Base-by-base conservation (phyloP, 2,113 vertebrate genomes). In the Calidris pugnax region DNA sequence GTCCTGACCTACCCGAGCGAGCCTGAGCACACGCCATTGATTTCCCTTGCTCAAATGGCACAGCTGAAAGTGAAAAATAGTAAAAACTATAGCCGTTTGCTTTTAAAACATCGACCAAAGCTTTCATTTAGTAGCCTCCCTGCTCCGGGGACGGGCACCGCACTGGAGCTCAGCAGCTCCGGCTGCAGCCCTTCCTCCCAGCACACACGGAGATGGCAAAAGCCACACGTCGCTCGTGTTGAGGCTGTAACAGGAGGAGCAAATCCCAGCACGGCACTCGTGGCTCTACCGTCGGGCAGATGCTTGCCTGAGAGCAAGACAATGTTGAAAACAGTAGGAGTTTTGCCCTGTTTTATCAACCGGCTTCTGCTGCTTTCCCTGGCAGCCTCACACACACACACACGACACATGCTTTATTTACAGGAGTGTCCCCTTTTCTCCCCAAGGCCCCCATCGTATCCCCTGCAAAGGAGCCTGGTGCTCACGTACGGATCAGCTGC, bases 211-310 rank as follows among this genome's bases (percentile, higher is more conserved):
- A 71, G 69, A 41, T 22, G 74, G 32, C 82, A 63, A 47, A 85
- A 90, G 60, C 51, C 88, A 23, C 66, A 9, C 7, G 0, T 4
- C 0, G 1, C 85, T 79, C 74, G 4, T 5, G 24, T 14, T 39
- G 22, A 22, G 82, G 64, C 69, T 75, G 69, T 39, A 37, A 59
- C 47, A 68, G 66, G 23, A 82, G 60, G 27, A 71, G 35, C 56
- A 63, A 67, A 55, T 37, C 74, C 71, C 91, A 87, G 72, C 55
- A 35, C 0, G 0, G 45, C 37, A 14, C 39, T 28, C 1, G 0
- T 21, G 45, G 73, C 75, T 55, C 56, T 6, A 5, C 64, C 0
- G 0, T 4, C 12, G 0, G 77, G 68, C 80, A 62, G 27, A 50
- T 39, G 3, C 1, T 1, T 19, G 57, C 16, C 48, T n/a, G 77